These are phyloP conservation scores for Cerastis rubricosa DNA, from an alignment of 2,888 invertebrate genomes.

Conservation along the genomic window DNA sequence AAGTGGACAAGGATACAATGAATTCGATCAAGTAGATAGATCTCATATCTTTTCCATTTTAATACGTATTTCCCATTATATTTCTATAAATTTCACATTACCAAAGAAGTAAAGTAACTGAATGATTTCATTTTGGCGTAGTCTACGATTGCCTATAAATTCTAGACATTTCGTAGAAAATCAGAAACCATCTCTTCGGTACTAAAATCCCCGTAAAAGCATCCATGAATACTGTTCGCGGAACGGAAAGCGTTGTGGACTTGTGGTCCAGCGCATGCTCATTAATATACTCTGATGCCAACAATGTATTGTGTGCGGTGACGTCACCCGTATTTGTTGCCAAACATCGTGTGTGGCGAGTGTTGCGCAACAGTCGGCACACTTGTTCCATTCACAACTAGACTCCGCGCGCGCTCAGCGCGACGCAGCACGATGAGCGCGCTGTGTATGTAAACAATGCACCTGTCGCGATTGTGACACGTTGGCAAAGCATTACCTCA, in stretches of 20 bases:
- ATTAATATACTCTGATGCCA: slow-evolving; percentile 27
- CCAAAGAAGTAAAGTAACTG: neutral
- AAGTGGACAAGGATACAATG: neutral
- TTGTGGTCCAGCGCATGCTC: slow-evolving; percentile 17
- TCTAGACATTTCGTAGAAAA: slow-evolving; percentile 3
- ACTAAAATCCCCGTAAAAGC: slow-evolving; percentile 17
- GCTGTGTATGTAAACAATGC: slow-evolving; percentile 57
- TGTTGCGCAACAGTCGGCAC: slow-evolving; percentile 51
- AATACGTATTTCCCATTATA: neutral
- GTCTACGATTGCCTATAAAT: neutral
- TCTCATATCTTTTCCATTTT: neutral
- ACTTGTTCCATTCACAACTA: slow-evolving; percentile 48
- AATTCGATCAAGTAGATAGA: neutral
- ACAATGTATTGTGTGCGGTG: slow-evolving; percentile 36
- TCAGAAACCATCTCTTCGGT: neutral
- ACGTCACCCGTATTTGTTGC: slow-evolving; percentile 45
- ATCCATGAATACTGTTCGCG: slow-evolving; percentile 5
- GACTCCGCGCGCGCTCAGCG: slow-evolving; percentile 26
- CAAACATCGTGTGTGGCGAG: slow-evolving; percentile 21
- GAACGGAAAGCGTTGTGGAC: slow-evolving; percentile 13
- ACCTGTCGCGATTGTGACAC: slow-evolving; percentile 50
- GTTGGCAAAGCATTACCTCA: slow-evolving; percentile 39
- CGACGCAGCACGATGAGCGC: slow-evolving; percentile 41
- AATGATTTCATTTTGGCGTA: neutral
- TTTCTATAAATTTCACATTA: neutral